Percentiles rank a stretch among this genome's conserved stretches.
These are phyloP conservation scores for Deilephila porcellus DNA, from an alignment of 2,888 invertebrate genomes.

Conservation along the genomic window DNA sequence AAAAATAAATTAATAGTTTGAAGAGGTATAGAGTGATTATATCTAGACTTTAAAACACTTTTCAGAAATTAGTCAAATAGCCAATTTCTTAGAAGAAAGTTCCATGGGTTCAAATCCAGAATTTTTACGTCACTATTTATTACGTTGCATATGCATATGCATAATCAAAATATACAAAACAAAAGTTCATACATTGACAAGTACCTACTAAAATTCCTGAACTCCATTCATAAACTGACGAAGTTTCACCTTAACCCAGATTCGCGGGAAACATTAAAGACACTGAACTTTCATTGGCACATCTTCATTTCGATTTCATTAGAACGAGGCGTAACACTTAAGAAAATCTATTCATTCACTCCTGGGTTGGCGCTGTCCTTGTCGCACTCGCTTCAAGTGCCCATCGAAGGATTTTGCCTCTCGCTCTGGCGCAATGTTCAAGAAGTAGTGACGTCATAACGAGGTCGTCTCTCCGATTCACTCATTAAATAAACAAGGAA, in stretches of 20 bases:
- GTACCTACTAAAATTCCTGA: not conserved
- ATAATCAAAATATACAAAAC: not conserved
- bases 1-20: too few species aligned
- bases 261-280: constrained; percentile 44
- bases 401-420: constrained; percentile 48
- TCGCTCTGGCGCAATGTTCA: constrained; percentile 58
- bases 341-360: constrained; percentile 76
- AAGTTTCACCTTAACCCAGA: constrained; percentile 46
- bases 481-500: constrained; percentile 83
- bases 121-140: too few species aligned
- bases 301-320: constrained; percentile 70
- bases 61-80: too few species aligned
- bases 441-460: constrained; percentile 80
- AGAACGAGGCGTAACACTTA: constrained; percentile 59
- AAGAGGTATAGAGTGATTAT: too few species aligned
- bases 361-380: constrained; percentile 55
- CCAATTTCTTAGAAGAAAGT: too few species aligned
- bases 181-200: not conserved
- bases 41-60: too few species aligned
- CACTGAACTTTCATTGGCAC: constrained; percentile 57
- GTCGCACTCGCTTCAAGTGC: constrained; percentile 44
- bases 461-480: constrained; percentile 78
- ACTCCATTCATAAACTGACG: not conserved
- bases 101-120: too few species aligned
- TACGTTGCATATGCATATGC: too few species aligned